Conservation (phyloP, 2,888 invertebrate species). For the Alloplasta piceator region DNA sequence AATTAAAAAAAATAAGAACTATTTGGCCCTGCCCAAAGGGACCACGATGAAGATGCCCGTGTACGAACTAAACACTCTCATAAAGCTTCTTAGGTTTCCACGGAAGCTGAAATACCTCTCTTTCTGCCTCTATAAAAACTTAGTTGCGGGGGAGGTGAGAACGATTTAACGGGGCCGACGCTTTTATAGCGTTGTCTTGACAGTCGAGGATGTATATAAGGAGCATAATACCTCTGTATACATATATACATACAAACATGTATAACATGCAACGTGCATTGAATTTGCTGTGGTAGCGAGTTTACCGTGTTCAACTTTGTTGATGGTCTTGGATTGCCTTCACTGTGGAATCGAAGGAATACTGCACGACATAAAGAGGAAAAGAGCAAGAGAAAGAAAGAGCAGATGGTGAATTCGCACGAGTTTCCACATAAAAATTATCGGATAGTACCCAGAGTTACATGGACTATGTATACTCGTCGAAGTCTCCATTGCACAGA, state of each 20-base stretch:
- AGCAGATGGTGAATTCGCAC: conserved; percentile 33
- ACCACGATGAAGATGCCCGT: conserved; percentile 48
- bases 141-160: conserved; percentile 54
- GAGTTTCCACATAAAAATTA: conserved; percentile 51
- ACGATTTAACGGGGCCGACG: conserved; percentile 51
- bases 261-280: not conserved
- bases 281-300: conserved; percentile 52
- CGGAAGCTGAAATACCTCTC: conserved; percentile 52
- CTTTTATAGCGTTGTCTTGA: conserved; percentile 55
- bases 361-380: not conserved
- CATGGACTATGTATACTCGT: conserved; percentile 1
- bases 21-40: conserved; percentile 47
- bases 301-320: conserved; percentile 57
- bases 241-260: not conserved
- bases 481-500: conserved; percentile 17
- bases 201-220: conserved; percentile 40
- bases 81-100: conserved; percentile 46
- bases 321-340: conserved; percentile 54
- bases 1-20: conserved; percentile 14
- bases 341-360: conserved; percentile 32
- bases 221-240: conserved; percentile 20
- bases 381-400: not conserved
- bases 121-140: not conserved
- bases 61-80: not conserved
- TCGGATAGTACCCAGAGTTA: conserved; percentile 25